Evolutionary conservation across 2,888 invertebrate genomes (phyloP), one percentile per base, ranked within the genome.

Genomic region (Eulithis testata): DNA sequence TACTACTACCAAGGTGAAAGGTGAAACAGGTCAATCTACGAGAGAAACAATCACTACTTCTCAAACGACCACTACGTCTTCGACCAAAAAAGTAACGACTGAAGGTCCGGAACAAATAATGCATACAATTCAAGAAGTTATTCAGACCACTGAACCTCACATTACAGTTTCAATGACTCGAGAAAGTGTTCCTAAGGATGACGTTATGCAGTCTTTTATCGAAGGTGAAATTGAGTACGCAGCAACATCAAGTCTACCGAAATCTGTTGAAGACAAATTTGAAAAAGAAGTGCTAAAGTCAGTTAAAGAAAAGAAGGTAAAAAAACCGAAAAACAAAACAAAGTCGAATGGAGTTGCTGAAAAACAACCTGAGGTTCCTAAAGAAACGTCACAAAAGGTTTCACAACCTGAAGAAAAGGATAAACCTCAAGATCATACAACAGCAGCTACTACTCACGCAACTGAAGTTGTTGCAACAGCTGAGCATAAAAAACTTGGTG

Each of bases 181-280:
- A 43, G 63, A 64, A 43, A 58, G 37, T 1, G 21, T 27, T 14
- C 55, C 27, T 11, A 69, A 70, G 62, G 66, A 70, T 53, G 76
- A 81, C 54, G 62, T 72, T 11, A 76, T 76, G 3, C 74, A 77
- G 50, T 66, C 54, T 45, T 73, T 82, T 4, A 74, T 83, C 57
- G 76, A 68, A 11, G 78, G 68, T 66, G 82, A 83, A 76, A 73
- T 73, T 54, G 74, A 75, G n/a, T 72, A 81, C 56, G 71, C 77
- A 37, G 61, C 56, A 8, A 31, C 60, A 21, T 56, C 70, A 31
- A 62, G 63, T 60, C 40, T 37, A 4, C 31, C 14, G 47, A 60
- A 63, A 60, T 7, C 21, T 5, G 47, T 64, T 21, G 49, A 70
- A 53, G 65, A 66, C 44, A 70, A 63, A 47, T 43, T 45, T 50